phyloP scores from a whole-genome alignment of 2,888 invertebrate genomes.

The Formica aserva region DNA sequence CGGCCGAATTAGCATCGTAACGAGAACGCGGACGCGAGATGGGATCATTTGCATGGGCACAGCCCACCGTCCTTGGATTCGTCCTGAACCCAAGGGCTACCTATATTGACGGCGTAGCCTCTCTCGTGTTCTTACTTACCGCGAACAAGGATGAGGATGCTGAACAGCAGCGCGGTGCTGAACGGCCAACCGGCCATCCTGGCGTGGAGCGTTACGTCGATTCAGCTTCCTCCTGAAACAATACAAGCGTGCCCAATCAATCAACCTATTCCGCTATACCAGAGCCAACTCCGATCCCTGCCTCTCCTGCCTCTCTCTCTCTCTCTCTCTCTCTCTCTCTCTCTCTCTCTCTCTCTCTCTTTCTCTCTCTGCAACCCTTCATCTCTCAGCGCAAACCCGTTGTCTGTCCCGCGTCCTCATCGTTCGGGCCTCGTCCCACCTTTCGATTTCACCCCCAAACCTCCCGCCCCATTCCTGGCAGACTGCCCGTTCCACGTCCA shows the following conservation, averaged over 20 bases:
- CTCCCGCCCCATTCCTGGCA: constrained; percentile 73
- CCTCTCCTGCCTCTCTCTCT: constrained; percentile 34
- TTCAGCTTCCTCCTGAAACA: constrained; percentile 86
- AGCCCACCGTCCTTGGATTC: constrained; percentile 1
- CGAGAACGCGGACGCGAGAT: constrained; percentile 2
- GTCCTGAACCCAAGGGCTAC: background rate
- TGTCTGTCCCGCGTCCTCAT: constrained; percentile 40
- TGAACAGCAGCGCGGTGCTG: constrained; percentile 83
- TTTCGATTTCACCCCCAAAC: constrained; percentile 56
- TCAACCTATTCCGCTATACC: constrained; percentile 76
- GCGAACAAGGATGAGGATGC: constrained; percentile 84
- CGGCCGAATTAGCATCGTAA: constrained; percentile 38
- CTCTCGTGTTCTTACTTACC: constrained; percentile 81
- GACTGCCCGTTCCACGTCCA: constrained; percentile 70
- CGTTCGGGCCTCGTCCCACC: constrained; percentile 72
- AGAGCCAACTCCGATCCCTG: constrained; percentile 62
- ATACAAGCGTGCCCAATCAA: constrained; percentile 84
- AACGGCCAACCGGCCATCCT: constrained; percentile 84
- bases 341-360: constrained; percentile 57
- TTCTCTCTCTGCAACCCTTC: constrained; percentile 28
- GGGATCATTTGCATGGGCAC: constrained; percentile 40
- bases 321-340: constrained; percentile 34
- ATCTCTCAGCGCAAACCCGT: constrained; percentile 30
- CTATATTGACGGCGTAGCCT: background rate
- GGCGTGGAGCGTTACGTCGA: constrained; percentile 86